Base-by-base conservation (phyloP, 2,113 vertebrate species). In the Vidua chalybeata region DNA sequence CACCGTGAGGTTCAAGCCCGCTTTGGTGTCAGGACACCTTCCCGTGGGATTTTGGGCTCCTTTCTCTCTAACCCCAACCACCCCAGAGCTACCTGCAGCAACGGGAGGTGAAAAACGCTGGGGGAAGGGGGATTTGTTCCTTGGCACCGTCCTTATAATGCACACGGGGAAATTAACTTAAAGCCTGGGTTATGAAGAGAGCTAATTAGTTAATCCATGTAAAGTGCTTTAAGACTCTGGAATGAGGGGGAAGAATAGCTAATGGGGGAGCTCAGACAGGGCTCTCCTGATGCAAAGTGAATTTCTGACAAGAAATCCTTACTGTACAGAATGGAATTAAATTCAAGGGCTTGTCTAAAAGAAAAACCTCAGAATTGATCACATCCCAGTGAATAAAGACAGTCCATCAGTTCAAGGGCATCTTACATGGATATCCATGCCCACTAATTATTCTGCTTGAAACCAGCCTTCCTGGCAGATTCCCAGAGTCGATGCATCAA, bases 161-260 rank as follows among this genome's bases (percentile, higher is more conserved):
- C 94, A 87, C 83, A 10, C 1, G 37, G 86, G 90, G 77, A 93
- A 92, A 96, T 96, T 92, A 96, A 77, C 94, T 97, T 90, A 78
- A 75, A 94, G 94, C 92, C 86, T 39, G 88, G 94, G 93, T 96
- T 96, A 87, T 87, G 94, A 89, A 84, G 76, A 95, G 96, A 94
- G 86, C 95, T 97, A 96, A 96, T 97, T 97, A 97, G 93, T 94
- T 97, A 96, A 96, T 95, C 96, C 94, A 82, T 95, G 92, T 93
- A 95, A 96, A 97, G 93, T 96, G 93, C 94, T 93, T 94, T 95
- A 96, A 96, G 94, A 39, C 88, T 94, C 95, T 91, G 35, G 1
- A 80, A 64, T 92, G 91, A 96, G 91, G 93, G 91, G 89, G 28
- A 83, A 87, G 91, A 96, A 94, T 84, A 87, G 84, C 91, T 96